Evolutionary conservation across 1,140 invertebrate genomes (phyloP).

Genomic region (Phymastichus coffea): DNA sequence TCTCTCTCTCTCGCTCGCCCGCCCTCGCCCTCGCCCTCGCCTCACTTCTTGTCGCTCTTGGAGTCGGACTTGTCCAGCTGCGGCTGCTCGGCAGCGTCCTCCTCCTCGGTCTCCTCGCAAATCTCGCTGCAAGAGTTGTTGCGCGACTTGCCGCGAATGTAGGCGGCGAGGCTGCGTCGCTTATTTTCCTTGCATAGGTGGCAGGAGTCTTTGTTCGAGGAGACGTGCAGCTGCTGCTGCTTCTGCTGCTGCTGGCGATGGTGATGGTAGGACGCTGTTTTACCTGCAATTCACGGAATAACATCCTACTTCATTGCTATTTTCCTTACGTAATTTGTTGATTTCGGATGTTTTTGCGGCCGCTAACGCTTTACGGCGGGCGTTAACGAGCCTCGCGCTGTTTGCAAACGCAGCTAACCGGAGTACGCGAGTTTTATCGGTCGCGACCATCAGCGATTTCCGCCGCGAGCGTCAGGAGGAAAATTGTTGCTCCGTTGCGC

Average conservation of each 20-base stretch:
- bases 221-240: constrained; percentile 28
- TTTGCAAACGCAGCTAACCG: too few species aligned
- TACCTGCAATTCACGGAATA: neutral
- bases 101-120: constrained; percentile 59
- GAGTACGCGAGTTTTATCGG: too few species aligned
- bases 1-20: neutral
- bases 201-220: constrained; percentile 54
- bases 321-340: too few species aligned
- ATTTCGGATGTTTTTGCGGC: too few species aligned
- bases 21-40: neutral
- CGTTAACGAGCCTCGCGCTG: too few species aligned
- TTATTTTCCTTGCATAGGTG: constrained; percentile 61
- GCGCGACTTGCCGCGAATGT: constrained; percentile 57
- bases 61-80: neutral
- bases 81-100: constrained; percentile 30
- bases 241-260: constrained; percentile 33
- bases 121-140: constrained; percentile 57
- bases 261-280: constrained; percentile 33
- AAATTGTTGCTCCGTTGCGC: too few species aligned
- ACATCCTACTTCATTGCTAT: too few species aligned
- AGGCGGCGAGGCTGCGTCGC: constrained; percentile 56
- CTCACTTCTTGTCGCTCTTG: neutral
- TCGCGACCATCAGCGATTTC: too few species aligned
- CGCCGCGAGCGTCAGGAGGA: too few species aligned
- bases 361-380: too few species aligned